These are phyloP conservation scores for Aleiodes alternator DNA, from an alignment of 2,888 invertebrate species.

Conservation along the genomic window DNA sequence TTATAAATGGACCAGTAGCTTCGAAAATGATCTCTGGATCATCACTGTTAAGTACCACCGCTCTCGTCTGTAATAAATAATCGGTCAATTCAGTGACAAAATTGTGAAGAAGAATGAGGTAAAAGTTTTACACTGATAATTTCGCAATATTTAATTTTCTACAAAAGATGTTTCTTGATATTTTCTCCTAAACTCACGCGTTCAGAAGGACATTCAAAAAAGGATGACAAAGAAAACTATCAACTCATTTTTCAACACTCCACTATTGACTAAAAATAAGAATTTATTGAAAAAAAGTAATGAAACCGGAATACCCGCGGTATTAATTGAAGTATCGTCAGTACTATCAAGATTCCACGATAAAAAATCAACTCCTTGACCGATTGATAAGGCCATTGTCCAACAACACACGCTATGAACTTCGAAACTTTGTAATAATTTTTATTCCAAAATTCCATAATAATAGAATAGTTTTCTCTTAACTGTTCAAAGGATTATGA, in stretches of 20 bases:
- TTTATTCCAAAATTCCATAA: conserved; percentile 16
- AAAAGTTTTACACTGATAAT: too few species aligned
- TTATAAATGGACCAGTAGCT: conserved; percentile 8
- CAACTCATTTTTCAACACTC: not conserved
- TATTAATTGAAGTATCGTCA: not conserved
- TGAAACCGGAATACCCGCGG: conserved; percentile 1
- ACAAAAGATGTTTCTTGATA: too few species aligned
- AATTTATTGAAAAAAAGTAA: not conserved
- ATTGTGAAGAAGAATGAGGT: too few species aligned
- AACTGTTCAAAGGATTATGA: too few species aligned
- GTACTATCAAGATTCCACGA: not conserved
- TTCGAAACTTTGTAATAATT: conserved; percentile 6
- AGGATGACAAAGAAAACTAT: not conserved
- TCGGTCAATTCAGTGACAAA: too few species aligned
- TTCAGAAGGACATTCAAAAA: not conserved
- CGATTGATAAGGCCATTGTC: conserved; percentile 10
- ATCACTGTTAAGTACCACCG: not conserved
- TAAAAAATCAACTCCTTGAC: not conserved
- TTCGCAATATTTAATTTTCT: too few species aligned
- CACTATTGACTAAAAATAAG: too few species aligned
- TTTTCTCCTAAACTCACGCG: too few species aligned
- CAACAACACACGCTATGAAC: not conserved
- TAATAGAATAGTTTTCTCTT: not conserved
- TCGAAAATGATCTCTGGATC: not conserved
- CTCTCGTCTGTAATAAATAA: conserved; percentile 4